A percentile compares a stretch with the other conserved stretches of the same genome.
Evolutionary conservation across 2,888 invertebrate genomes (phyloP).

Genomic region (Zygaena filipendulae): DNA sequence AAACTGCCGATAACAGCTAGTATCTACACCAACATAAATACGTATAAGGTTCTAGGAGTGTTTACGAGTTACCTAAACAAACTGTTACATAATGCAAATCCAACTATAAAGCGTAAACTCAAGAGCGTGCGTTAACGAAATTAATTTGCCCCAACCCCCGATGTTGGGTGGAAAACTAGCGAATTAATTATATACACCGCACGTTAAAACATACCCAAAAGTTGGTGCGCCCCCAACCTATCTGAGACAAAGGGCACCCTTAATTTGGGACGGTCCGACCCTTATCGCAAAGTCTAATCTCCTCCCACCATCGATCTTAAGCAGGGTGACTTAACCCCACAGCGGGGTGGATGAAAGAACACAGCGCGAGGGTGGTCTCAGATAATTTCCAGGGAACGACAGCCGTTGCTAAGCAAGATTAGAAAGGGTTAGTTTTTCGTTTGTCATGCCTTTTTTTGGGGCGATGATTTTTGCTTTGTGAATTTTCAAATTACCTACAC

Average conservation of each 20-base stretch:
- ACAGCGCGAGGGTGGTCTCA: slow-evolving; percentile 44
- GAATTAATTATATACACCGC: slow-evolving; percentile 67
- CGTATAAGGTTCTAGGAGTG: too few relatives aligned
- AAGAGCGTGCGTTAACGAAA: slow-evolving; percentile 39
- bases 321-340: slow-evolving; percentile 61
- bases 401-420: slow-evolving; percentile 32
- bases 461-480: too few relatives aligned
- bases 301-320: slow-evolving; percentile 65
- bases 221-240: slow-evolving; percentile 50
- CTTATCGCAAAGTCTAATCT: slow-evolving; percentile 63
- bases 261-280: slow-evolving; percentile 50
- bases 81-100: too few relatives aligned
- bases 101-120: too few relatives aligned
- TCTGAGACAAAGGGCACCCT: slow-evolving; percentile 58
- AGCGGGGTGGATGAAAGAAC: slow-evolving; percentile 57
- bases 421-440: slow-evolving; percentile 56
- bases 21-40: too few relatives aligned
- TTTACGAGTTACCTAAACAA: too few relatives aligned
- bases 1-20: too few relatives aligned
- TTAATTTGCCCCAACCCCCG: slow-evolving; percentile 43
- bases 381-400: slow-evolving; percentile 31
- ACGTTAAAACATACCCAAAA: slow-evolving; percentile 62
- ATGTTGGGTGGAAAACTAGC: slow-evolving; percentile 59
- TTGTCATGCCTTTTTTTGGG: slow-evolving; percentile 30
- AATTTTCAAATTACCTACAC: too few relatives aligned